Percentiles rank a stretch among this genome's conserved stretches.
Conservation (phyloP, 2,888 invertebrate genomes). For the Trissolcus brochymenae region DNA sequence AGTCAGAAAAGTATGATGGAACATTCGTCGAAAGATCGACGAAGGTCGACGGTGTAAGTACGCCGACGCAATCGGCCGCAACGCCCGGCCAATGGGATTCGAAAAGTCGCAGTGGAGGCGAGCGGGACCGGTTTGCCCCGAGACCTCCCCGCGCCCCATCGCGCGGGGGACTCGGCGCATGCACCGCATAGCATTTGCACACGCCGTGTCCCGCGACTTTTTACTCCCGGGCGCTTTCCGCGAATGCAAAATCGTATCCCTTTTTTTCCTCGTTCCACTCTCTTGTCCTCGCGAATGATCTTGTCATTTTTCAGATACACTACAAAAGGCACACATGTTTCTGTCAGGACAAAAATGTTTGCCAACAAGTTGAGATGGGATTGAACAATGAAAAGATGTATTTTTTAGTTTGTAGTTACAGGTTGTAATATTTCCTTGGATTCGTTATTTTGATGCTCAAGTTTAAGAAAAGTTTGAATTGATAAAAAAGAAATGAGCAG, state of each 20-base stretch:
- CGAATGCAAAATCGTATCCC: constrained; percentile 41
- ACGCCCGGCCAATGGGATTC: constrained; percentile 66
- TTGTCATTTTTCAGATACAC: neutral
- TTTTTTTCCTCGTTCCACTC: constrained; percentile 5
- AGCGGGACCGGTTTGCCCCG: constrained; percentile 67
- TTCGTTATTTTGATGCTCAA: too few species aligned
- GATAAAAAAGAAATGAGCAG: too few species aligned
- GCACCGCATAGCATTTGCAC: constrained; percentile 47
- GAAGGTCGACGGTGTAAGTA: constrained; percentile 58
- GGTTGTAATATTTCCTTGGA: neutral
- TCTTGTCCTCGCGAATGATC: neutral
- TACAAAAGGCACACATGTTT: neutral
- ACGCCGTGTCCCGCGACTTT: constrained; percentile 42
- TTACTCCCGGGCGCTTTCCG: constrained; percentile 34
- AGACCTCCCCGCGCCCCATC: constrained; percentile 37
- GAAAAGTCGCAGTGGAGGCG: constrained; percentile 61
- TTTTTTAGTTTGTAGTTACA: neutral
- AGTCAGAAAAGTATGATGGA: constrained; percentile 47
- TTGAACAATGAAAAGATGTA: too few species aligned
- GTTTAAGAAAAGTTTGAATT: too few species aligned
- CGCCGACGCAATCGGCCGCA: constrained; percentile 62
- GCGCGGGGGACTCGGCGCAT: constrained; percentile 53
- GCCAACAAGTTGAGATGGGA: neutral
- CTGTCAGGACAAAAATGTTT: neutral
- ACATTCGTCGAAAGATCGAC: constrained; percentile 56